These are phyloP conservation scores for Danionella cerebrum DNA, from an alignment of 2,113 vertebrate species.

Conservation along the genomic window DNA sequence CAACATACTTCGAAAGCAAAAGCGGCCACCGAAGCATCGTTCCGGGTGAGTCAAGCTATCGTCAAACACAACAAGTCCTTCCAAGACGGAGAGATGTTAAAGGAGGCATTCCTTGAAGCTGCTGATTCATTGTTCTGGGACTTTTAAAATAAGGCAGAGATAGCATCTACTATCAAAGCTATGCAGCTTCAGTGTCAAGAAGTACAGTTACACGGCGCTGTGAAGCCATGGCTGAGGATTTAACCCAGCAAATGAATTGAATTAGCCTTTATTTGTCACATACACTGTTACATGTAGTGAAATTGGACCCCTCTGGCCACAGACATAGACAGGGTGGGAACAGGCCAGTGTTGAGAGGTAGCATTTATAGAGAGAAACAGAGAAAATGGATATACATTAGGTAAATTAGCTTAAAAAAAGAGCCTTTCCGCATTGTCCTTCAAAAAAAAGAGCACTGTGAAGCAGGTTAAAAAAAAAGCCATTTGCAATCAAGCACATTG, in stretches of 20 bases:
- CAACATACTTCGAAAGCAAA: not conserved
- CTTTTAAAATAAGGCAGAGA: constrained; percentile 27
- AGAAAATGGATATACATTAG: too few species aligned
- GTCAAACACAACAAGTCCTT: not conserved
- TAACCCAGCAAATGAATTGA: constrained; percentile 1
- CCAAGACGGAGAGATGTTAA: not conserved
- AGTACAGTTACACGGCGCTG: constrained; percentile 10
- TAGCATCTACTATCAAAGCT: constrained; percentile 15
- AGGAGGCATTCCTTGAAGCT: constrained; percentile 10
- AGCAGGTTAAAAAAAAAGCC: too few species aligned
- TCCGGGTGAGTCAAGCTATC: not conserved
- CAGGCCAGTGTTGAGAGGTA: too few species aligned
- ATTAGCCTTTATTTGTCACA: too few species aligned
- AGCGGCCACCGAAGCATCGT: not conserved
- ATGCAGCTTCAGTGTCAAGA: constrained; percentile 13
- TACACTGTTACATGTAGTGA: too few species aligned
- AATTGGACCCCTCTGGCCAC: too few species aligned
- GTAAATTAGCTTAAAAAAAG: too few species aligned
- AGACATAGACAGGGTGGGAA: too few species aligned
- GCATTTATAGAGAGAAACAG: too few species aligned
- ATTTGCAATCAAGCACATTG: too few species aligned
- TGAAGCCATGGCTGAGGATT: constrained; percentile 11
- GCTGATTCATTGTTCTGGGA: constrained; percentile 7
- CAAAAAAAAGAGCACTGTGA: too few species aligned
- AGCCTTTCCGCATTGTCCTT: too few species aligned